These are phyloP conservation scores for Dryadula phaetusa DNA, from an alignment of 2,888 invertebrate species.

Conservation along the genomic window DNA sequence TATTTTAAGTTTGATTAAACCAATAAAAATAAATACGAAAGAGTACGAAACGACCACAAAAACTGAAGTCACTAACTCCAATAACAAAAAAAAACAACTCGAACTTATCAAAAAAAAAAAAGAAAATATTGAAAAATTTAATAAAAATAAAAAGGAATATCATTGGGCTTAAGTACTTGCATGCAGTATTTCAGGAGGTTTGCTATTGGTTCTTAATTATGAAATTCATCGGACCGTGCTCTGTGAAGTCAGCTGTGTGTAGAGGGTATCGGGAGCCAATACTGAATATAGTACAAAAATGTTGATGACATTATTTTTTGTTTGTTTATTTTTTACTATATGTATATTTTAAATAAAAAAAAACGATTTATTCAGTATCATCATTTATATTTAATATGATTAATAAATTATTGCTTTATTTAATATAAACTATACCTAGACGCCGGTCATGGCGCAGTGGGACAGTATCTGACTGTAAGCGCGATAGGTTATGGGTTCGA, in stretches of 20 bases:
- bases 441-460: too few relatives aligned
- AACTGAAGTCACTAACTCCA: not conserved
- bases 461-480: too few relatives aligned
- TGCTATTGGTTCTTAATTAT: slow-evolving; percentile 26
- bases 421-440: too few relatives aligned
- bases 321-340: not conserved
- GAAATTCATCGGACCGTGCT: slow-evolving; percentile 16
- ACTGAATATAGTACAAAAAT: slow-evolving; percentile 5
- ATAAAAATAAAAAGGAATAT: slow-evolving; percentile 8
- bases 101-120: too few relatives aligned
- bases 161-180: slow-evolving; percentile 3
- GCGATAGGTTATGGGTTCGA: too few relatives aligned
- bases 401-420: too few relatives aligned
- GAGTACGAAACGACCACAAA: not conserved
- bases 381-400: too few relatives aligned
- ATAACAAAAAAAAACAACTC: not conserved
- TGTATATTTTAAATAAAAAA: too few relatives aligned
- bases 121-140: not conserved
- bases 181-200: slow-evolving; percentile 22
- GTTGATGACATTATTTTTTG: slow-evolving; percentile 7
- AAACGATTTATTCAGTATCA: too few relatives aligned
- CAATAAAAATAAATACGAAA: too few relatives aligned
- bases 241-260: slow-evolving; percentile 23
- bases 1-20: too few relatives aligned
- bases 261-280: not conserved